phyloP scores from a whole-genome alignment of 2,888 invertebrate genomes.

The Heliconius cydno region DNA sequence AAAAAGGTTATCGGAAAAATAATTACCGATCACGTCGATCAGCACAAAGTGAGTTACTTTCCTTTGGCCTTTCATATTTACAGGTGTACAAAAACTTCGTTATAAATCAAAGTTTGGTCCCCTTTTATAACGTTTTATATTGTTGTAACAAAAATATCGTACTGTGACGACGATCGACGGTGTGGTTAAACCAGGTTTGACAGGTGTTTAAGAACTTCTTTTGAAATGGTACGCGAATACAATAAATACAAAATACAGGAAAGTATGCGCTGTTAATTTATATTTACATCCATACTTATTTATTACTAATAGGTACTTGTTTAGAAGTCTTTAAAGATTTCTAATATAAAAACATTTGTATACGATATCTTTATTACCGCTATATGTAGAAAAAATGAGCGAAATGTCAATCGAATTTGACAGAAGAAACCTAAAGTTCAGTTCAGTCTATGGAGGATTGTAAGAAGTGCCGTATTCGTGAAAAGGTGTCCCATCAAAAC shows the following conservation, averaged over 20 bases:
- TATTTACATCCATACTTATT: no score
- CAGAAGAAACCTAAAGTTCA: no score
- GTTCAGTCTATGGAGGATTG: no score
- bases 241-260: not conserved
- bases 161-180: not conserved
- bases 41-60: conserved; percentile 32
- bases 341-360: no score
- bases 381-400: no score
- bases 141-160: not conserved
- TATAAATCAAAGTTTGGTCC: conserved; percentile 24
- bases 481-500: no score
- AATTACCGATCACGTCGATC: conserved; percentile 42
- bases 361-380: no score
- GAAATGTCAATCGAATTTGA: no score
- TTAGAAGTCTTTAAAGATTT: no score
- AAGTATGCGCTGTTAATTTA: no score
- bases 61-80: conserved; percentile 33
- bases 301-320: no score
- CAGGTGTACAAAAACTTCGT: conserved; percentile 32
- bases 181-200: conserved; percentile 4
- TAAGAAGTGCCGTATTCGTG: no score
- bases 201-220: not conserved
- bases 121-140: not conserved
- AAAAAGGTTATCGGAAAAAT: conserved; percentile 45
- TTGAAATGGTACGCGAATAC: not conserved